A percentile compares a stretch with the other conserved stretches of the same genome.
These are phyloP conservation scores for Ptychochromis oligacanthus DNA, from an alignment of 2,113 vertebrate genomes.

Conservation along the genomic window DNA sequence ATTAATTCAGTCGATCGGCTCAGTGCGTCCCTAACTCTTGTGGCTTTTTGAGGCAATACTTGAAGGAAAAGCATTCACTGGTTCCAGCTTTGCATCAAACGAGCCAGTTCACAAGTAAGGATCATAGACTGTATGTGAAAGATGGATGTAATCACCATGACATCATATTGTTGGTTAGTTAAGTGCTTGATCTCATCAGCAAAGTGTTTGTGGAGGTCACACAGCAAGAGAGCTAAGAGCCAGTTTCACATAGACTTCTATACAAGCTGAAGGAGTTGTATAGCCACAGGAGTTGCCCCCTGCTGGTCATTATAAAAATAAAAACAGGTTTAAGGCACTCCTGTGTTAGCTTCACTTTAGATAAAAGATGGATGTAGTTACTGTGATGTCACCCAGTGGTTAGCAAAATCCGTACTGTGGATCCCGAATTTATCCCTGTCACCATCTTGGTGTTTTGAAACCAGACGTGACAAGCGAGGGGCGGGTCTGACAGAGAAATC, in stretches of 20 bases:
- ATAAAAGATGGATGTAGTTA: neutral
- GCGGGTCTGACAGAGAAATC: neutral
- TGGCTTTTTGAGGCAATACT: neutral
- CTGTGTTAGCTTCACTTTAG: no score
- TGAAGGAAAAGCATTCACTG: neutral
- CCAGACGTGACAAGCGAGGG: fast-evolving
- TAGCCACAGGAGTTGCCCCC: neutral
- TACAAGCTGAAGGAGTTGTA: neutral
- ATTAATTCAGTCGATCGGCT: no score
- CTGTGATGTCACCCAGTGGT: neutral
- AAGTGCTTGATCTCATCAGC: neutral
- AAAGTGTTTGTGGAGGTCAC: neutral
- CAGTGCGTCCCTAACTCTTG: neutral
- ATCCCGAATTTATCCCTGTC: neutral
- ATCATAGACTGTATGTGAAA: neutral
- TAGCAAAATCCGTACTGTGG: neutral
- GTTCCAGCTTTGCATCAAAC: neutral
- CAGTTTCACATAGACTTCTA: neutral
- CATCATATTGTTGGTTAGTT: no score
- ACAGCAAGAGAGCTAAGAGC: neutral
- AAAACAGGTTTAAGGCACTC: no score
- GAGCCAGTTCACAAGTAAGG: neutral
- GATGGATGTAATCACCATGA: neutral
- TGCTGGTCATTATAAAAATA: neutral
- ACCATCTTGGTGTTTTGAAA: neutral